phyloP scores from a whole-genome alignment of 2,888 invertebrate species.

The Scrobipalpa costella region DNA sequence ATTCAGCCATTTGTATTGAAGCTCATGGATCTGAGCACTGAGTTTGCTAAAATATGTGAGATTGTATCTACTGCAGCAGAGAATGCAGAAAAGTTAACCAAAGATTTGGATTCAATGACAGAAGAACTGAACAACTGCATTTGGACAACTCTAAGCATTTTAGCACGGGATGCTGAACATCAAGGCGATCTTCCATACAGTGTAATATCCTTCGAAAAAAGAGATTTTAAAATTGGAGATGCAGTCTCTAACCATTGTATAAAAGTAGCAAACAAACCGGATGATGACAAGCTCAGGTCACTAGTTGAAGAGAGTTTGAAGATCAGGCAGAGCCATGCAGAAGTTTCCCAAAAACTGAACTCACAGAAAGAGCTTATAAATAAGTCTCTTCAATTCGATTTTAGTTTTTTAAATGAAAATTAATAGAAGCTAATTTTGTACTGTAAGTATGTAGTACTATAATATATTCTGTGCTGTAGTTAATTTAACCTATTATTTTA shows the following conservation, averaged over 20 bases:
- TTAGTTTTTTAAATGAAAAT: constrained; percentile 63
- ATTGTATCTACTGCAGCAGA: constrained; percentile 63
- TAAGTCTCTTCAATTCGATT: constrained; percentile 56
- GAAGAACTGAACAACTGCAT: constrained; percentile 64
- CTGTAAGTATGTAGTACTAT: too few relatives aligned
- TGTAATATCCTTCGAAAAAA: constrained; percentile 72
- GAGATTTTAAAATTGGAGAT: constrained; percentile 73
- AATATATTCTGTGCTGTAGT: too few relatives aligned
- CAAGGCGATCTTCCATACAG: constrained; percentile 67
- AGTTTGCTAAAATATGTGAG: constrained; percentile 68
- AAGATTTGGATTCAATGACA: constrained; percentile 52
- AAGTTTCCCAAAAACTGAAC: constrained; percentile 60
- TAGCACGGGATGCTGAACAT: constrained; percentile 60
- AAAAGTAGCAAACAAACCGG: constrained; percentile 44
- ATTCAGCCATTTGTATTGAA: constrained; percentile 69
- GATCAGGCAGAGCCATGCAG: constrained; percentile 58
- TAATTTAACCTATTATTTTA: too few relatives aligned
- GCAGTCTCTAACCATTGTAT: constrained; percentile 62
- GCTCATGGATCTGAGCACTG: constrained; percentile 67
- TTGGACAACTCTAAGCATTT: constrained; percentile 69
- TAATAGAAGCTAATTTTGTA: constrained; percentile 23
- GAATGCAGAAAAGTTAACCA: constrained; percentile 60
- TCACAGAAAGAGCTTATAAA: constrained; percentile 59
- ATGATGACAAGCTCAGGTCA: constrained; percentile 61
- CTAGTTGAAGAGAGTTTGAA: constrained; percentile 70